Conservation (phyloP, 2,797 vertebrate species). For the Ataeniobius toweri region DNA sequence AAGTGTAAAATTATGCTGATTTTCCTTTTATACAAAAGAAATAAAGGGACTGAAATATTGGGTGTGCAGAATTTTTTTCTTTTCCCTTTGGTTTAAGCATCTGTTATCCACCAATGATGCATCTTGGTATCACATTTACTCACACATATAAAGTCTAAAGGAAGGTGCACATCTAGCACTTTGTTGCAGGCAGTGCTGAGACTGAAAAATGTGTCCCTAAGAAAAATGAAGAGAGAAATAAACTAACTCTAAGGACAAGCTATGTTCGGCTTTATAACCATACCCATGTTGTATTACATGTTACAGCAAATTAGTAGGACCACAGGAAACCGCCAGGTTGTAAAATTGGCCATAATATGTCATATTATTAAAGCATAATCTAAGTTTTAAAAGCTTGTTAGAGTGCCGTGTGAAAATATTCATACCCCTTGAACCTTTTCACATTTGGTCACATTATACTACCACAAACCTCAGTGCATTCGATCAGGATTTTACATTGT, state of each 20-base stretch:
- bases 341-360: background rate
- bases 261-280: background rate
- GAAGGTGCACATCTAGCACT: background rate
- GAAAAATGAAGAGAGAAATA: background rate
- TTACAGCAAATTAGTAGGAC: background rate
- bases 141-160: background rate
- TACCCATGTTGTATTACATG: background rate
- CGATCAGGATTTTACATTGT: background rate
- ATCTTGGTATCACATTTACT: background rate
- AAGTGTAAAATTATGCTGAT: background rate
- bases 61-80: background rate
- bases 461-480: background rate
- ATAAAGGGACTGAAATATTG: conserved; percentile 10
- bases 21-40: background rate
- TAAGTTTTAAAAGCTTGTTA: background rate
- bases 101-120: background rate
- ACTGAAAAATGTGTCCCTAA: background rate
- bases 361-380: background rate
- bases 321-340: background rate
- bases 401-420: background rate
- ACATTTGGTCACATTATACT: background rate
- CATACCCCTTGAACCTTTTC: background rate
- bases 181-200: background rate
- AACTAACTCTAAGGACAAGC: background rate
- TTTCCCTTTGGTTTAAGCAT: background rate